These are phyloP conservation scores for Beris morrisii DNA, from an alignment of 2,888 invertebrate species.

Conservation along the genomic window DNA sequence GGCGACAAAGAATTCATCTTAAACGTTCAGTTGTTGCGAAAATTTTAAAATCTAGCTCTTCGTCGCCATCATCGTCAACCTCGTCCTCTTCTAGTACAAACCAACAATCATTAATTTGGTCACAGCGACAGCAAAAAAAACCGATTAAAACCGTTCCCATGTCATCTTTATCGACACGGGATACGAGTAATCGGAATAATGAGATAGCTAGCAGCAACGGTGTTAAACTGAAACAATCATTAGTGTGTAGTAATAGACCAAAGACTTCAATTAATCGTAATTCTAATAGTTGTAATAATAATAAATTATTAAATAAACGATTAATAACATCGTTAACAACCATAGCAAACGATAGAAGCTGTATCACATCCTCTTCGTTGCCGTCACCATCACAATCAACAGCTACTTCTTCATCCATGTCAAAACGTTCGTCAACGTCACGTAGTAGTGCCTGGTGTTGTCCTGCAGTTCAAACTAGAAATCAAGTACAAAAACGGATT, in stretches of 20 bases:
- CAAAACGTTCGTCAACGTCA: slow-evolving; percentile 35
- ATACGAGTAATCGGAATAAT: slow-evolving; percentile 22
- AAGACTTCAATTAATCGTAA: slow-evolving; percentile 21
- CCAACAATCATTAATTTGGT: slow-evolving; percentile 22
- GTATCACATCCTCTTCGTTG: background rate
- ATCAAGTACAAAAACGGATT: slow-evolving; percentile 45
- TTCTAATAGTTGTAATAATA: slow-evolving; percentile 13
- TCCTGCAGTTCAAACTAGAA: slow-evolving; percentile 42
- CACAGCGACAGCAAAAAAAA: slow-evolving; percentile 18
- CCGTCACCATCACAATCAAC: slow-evolving; percentile 15
- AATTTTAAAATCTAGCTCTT: slow-evolving; percentile 23
- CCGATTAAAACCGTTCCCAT: slow-evolving; percentile 1
- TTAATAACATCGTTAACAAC: slow-evolving; percentile 35
- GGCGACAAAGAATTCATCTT: slow-evolving; percentile 30
- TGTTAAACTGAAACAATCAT: slow-evolving; percentile 24
- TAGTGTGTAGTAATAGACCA: slow-evolving; percentile 33
- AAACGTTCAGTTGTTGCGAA: slow-evolving; percentile 31
- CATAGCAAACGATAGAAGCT: slow-evolving; percentile 1
- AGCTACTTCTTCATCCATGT: slow-evolving; percentile 25
- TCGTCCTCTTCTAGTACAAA: slow-evolving; percentile 19
- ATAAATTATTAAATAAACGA: slow-evolving; percentile 35
- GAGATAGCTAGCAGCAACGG: slow-evolving; percentile 1
- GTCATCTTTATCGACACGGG: slow-evolving; percentile 11
- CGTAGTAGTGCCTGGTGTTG: slow-evolving; percentile 46
- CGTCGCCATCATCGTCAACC: slow-evolving; percentile 19